phyloP scores from a whole-genome alignment of 2,888 invertebrate genomes.

The Polydrusus cervinus region DNA sequence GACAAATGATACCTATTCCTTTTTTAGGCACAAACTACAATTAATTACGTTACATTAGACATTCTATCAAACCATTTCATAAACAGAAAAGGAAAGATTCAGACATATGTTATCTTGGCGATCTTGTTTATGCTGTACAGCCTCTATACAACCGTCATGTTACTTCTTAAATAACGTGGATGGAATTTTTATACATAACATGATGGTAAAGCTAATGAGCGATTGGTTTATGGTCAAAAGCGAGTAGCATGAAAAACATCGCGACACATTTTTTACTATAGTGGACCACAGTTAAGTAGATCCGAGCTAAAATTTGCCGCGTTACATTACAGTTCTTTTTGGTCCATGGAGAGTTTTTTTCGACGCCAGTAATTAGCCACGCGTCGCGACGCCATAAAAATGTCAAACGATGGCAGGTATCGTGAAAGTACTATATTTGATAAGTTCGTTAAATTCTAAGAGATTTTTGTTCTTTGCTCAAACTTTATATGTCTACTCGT shows the following conservation, averaged over 20 bases:
- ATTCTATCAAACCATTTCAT: conserved; percentile 39
- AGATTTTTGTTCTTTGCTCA: no score
- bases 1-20: conserved; percentile 36
- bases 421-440: no score
- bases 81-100: conserved; percentile 44
- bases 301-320: no score
- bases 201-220: conserved; percentile 33
- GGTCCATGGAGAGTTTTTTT: no score
- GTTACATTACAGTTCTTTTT: no score
- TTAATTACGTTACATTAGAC: conserved; percentile 40
- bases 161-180: no score
- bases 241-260: background rate
- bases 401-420: no score
- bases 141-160: conserved; percentile 27
- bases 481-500: no score
- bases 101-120: conserved; percentile 41
- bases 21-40: conserved; percentile 32
- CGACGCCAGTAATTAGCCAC: no score
- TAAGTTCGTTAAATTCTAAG: no score
- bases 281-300: background rate
- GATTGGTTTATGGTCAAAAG: conserved; percentile 30
- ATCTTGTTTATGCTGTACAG: conserved; percentile 19
- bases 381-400: no score
- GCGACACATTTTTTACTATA: background rate
- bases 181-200: conserved; percentile 42